Evolutionary conservation across 1,140 invertebrate species (phyloP), one percentile per base, ranked within the genome.

Genomic region (Camponotus pennsylvanicus): DNA sequence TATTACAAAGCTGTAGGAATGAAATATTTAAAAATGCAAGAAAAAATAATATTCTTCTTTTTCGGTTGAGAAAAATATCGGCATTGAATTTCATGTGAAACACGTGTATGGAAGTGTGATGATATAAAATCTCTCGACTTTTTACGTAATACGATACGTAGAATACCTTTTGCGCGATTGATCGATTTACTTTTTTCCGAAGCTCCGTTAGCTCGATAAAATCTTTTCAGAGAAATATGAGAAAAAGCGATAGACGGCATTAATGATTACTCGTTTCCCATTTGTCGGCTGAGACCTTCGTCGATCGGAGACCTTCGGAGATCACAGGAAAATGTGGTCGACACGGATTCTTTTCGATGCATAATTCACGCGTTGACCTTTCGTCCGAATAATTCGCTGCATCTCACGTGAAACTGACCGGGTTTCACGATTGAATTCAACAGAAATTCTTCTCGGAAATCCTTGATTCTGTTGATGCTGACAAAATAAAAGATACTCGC

Each of bases 331-430:
- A 73, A 9, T 11, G 27, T 59, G 67, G 37, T 61, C 67, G 67
- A 73, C 40, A 27, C 67, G 40, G 37, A 40, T 61, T 67, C 55
- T 45, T 73, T 37, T 45, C 37, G 37, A 59, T 82, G 66, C 67
- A 82, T 82, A 73, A 82, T 82, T 82, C 67, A 82, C 55, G 79
- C 67, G 40, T 45, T 82, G 79, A 82, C 79, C 79, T 82, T 82
- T 82, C 27, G 52, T 21, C 27, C 79, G 67, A 82, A 37, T 73
- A 73, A 73, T 73, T 45, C 55, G 52, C 18, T 11, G 52, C 21
- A 61, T 82, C 64, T 82, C 78, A 21, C 77, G 2, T 37, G 52
- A 40, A 37, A 61, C 18, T 82, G 79, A 82, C 67, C 79, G 67
- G 73, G 67, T 82, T 82, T 82, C 67, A 13, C 27, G 11, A 37